Conservation (phyloP, 2,888 invertebrate genomes). For the Polyploca ridens region DNA sequence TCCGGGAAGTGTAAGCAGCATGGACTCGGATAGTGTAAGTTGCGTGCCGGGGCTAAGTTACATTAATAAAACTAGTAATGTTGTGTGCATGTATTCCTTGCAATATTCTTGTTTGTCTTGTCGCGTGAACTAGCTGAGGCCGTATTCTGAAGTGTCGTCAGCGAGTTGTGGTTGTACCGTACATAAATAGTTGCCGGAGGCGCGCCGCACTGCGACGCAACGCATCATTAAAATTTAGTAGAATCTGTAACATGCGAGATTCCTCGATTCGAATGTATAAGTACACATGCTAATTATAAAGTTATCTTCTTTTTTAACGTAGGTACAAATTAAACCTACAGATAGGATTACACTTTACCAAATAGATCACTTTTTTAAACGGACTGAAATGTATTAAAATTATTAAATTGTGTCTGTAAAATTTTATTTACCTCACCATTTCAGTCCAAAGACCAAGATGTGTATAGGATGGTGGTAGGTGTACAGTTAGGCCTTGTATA, state of each 20-base stretch:
- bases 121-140: constrained; percentile 27
- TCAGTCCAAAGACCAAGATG: no score
- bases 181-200: constrained; percentile 36
- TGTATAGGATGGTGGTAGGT: no score
- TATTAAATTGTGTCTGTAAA: no score
- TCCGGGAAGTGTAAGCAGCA: no score
- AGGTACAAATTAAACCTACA: neutral
- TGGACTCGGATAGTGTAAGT: no score
- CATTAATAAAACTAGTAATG: neutral
- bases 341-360: no score
- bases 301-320: neutral
- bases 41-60: no score
- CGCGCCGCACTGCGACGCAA: constrained; percentile 71
- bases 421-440: no score
- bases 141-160: constrained; percentile 41
- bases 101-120: constrained; percentile 2
- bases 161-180: constrained; percentile 34
- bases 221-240: constrained; percentile 71
- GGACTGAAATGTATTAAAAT: no score
- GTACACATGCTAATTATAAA: neutral
- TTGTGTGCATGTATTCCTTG: neutral
- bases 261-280: constrained; percentile 23
- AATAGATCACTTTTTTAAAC: no score
- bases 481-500: no score
- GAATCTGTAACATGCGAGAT: constrained; percentile 35